Evolutionary conservation across 2,113 vertebrate species (phyloP), one percentile per base, ranked within the genome.

Genomic region (Podilymbus podiceps): DNA sequence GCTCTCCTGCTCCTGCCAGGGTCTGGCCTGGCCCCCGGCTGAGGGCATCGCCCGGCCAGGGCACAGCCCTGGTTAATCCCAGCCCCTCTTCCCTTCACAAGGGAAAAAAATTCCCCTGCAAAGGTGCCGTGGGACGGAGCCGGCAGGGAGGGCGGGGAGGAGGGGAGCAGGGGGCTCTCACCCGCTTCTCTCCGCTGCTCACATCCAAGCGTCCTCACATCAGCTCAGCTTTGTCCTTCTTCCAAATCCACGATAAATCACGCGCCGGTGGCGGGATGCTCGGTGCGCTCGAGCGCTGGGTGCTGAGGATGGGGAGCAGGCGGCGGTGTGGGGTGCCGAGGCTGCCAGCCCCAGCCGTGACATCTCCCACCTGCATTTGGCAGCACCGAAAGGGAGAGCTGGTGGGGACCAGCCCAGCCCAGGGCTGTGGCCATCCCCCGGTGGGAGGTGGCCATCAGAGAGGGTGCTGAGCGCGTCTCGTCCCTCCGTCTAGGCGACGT

Each of bases 401-500:
- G 69, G 6, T 1, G 30, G 15, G 71, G 58, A 28, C 15, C 21
- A 6, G 55, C 24, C 11, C 23, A 28, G 38, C 64, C 2, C 2
- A 4, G 59, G 12, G 83, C 78, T 38, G 83, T 1, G 23, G 49
- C 55, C 3, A 4, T 35, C 62, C 81, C 64, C 2, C n/a, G 9
- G 6, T 5, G 52, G 42, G 50, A 38, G 33, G n/a, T 21, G 66
- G 21, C 78, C 19, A 3, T 3, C 4, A 1, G 64, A 17, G 40
- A 11, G 5, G 15, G 22, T 11, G 35, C 83, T 87, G 64, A 76
- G 10, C 15, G 1, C 3, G 0, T 56, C 88, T 60, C 11, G 5
- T 59, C 81, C 74, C 73, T 53, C 46, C n/a, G 9, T 12, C 52
- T 59, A 99, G 99, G 99, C 7, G 99, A 99, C 2, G 98, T 99